A percentile compares a stretch with the other conserved stretches of the same genome.
These are phyloP conservation scores for Cyanoramphus novaezelandiae DNA, from an alignment of 2,113 vertebrate genomes.

Conservation along the genomic window DNA sequence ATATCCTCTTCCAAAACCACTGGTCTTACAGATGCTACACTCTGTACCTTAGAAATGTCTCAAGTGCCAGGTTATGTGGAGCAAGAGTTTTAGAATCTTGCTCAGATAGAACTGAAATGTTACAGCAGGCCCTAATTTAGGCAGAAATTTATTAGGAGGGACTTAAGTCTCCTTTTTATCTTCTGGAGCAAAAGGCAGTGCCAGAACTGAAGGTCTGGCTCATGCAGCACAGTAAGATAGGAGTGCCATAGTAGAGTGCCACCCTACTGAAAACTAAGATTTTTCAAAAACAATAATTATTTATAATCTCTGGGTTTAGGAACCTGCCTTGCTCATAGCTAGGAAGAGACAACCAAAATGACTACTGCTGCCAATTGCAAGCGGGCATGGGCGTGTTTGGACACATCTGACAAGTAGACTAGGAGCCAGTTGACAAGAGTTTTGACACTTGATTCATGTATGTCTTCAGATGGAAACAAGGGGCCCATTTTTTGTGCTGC, in stretches of 20 bases:
- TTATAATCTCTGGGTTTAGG: not conserved
- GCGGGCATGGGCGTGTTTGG: accelerated
- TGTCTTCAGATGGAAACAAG: not conserved
- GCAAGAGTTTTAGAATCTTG: not conserved
- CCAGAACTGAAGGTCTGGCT: not conserved
- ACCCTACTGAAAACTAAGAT: not conserved
- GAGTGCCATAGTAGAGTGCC: not conserved
- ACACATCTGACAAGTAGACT: not conserved
- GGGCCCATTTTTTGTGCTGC: not conserved
- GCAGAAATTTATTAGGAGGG: not conserved
- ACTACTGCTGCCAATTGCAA: not conserved
- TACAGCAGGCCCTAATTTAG: not conserved
- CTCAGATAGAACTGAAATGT: not conserved
- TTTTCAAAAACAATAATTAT: not conserved
- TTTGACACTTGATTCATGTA: not conserved
- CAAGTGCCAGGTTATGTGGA: not conserved
- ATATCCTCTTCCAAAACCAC: not conserved
- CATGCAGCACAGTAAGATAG: accelerated
- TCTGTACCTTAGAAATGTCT: not conserved
- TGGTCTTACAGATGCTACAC: not conserved
- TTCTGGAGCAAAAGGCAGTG: not conserved
- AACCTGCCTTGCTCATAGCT: not conserved
- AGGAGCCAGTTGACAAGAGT: not conserved
- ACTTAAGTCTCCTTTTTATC: not conserved
- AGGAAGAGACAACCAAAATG: not conserved